A percentile compares a stretch with the other conserved stretches of the same genome.
Evolutionary conservation across 2,113 vertebrate genomes (phyloP).

Genomic region (Geothlypis trichas): DNA sequence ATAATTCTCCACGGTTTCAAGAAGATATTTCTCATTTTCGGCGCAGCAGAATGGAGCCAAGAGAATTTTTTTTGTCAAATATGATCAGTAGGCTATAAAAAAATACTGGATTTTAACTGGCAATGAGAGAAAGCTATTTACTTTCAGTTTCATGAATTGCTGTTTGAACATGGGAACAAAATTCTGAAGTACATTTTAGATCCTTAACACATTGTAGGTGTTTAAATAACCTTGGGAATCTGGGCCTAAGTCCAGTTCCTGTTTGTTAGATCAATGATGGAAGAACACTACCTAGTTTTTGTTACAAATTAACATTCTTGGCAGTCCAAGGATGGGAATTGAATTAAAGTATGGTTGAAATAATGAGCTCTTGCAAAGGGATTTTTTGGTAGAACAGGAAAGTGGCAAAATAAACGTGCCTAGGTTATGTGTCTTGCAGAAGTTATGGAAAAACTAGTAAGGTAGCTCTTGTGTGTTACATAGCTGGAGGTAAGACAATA

Average conservation of each 20-base stretch:
- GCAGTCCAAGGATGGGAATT: not conserved
- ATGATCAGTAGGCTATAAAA: not conserved
- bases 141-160: not conserved
- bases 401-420: not conserved
- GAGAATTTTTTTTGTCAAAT: not conserved
- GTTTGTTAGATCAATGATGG: not conserved
- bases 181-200: not conserved
- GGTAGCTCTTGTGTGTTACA: not conserved
- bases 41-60: not conserved
- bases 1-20: not conserved
- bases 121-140: not conserved
- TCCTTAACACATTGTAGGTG: not conserved
- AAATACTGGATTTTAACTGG: not conserved
- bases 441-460: not conserved
- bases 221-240: not conserved
- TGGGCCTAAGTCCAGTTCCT: constrained; percentile 17
- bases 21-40: not conserved
- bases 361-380: not conserved
- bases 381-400: not conserved
- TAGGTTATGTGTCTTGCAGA: not conserved
- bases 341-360: not conserved
- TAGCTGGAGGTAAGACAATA: not conserved
- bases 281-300: not conserved
- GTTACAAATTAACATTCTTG: not conserved
- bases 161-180: not conserved